Evolutionary conservation across 2,888 invertebrate species (phyloP).

Genomic region (Mycogona germanica): DNA sequence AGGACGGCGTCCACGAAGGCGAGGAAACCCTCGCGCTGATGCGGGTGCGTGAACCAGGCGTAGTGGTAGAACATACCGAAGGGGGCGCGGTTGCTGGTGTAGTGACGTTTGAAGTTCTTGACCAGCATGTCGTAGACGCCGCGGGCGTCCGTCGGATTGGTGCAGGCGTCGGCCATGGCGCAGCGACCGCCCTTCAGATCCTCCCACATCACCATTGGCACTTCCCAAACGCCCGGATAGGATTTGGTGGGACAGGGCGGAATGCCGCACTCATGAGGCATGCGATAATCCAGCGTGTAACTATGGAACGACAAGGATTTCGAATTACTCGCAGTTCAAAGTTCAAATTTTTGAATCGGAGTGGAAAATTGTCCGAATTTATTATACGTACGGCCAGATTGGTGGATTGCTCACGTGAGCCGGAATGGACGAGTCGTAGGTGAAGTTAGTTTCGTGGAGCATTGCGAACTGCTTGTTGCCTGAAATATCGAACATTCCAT

Average conservation of each 20-base stretch:
- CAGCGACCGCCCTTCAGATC: constrained; percentile 86
- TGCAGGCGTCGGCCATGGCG: constrained; percentile 91
- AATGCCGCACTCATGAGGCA: constrained; percentile 94
- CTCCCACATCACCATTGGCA: constrained; percentile 97
- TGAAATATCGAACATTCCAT: too few species aligned
- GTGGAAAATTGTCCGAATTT: too few species aligned
- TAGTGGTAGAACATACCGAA: constrained; percentile 89
- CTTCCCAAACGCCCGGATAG: constrained; percentile 87
- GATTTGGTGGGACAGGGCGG: constrained; percentile 88
- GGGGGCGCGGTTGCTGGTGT: constrained; percentile 83
- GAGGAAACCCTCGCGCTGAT: constrained; percentile 88
- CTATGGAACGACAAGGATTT: too few species aligned
- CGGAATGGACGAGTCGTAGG: constrained; percentile 91
- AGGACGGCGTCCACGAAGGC: constrained; percentile 82
- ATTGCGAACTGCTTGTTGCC: constrained; percentile 97
- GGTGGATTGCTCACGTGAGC: constrained; percentile 88
- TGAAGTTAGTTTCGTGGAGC: constrained; percentile 89
- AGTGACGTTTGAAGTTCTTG: constrained; percentile 89
- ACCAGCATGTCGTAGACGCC: constrained; percentile 78
- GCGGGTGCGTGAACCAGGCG: constrained; percentile 89
- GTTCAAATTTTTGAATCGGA: too few species aligned
- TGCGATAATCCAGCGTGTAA: constrained; percentile 87
- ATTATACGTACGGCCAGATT: constrained; percentile 94
- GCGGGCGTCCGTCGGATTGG: constrained; percentile 76
- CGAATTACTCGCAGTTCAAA: too few species aligned